A percentile compares a stretch with the other conserved stretches of the same genome.
Conservation (phyloP, 1,140 invertebrate genomes). For the Hetaerina americana region DNA sequence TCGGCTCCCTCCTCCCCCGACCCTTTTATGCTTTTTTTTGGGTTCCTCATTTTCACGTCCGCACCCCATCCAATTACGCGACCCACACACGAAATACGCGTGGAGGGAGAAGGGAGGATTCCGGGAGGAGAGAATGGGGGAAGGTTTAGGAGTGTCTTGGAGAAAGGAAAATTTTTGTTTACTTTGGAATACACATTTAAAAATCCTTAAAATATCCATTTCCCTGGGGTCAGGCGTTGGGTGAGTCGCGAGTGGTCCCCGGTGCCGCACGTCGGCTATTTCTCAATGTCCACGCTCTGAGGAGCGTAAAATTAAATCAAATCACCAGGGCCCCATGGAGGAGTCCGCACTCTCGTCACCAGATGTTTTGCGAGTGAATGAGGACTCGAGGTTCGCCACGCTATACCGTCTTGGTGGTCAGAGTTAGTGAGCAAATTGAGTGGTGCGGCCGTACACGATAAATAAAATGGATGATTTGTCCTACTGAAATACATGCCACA, state of each 20-base stretch:
- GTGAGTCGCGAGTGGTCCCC: neutral
- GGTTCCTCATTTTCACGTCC: too few species aligned
- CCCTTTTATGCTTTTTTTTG: neutral
- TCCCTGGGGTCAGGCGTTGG: neutral
- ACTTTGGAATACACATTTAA: neutral
- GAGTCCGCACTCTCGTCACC: too few species aligned
- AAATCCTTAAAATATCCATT: neutral
- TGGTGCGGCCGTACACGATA: too few species aligned
- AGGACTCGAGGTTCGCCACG: too few species aligned
- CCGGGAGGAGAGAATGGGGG: too few species aligned
- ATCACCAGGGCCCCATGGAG: neutral
- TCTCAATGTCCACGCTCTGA: neutral
- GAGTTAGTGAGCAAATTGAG: too few species aligned
- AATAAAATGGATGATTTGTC: too few species aligned
- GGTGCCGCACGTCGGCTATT: neutral
- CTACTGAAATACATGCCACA: too few species aligned
- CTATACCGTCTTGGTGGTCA: too few species aligned
- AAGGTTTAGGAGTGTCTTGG: too few species aligned
- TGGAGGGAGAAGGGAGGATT: neutral
- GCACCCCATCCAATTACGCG: neutral
- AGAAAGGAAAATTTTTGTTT: neutral
- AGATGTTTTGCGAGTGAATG: too few species aligned
- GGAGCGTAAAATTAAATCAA: neutral
- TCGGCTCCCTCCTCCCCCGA: neutral
- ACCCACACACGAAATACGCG: neutral